A percentile compares a stretch with the other conserved stretches of the same genome.
Evolutionary conservation across 2,888 invertebrate species (phyloP).

Genomic region (Sepioteuthis lessoniana): DNA sequence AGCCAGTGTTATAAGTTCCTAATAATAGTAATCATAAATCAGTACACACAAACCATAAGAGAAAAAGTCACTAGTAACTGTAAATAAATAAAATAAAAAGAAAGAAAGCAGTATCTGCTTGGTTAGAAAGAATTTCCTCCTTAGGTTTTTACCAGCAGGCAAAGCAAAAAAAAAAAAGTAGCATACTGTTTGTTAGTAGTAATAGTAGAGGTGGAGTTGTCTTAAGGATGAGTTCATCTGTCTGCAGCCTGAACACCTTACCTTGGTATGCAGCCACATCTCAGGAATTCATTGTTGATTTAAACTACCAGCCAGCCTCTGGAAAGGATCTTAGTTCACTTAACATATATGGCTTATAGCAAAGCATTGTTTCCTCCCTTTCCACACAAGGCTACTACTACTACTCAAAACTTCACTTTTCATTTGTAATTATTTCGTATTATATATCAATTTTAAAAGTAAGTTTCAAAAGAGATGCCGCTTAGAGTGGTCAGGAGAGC

Average conservation of each 20-base stretch:
- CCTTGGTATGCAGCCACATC: slow-evolving; percentile 10
- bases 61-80: too few relatives aligned
- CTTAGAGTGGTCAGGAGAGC: too few relatives aligned
- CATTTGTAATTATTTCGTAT: not conserved
- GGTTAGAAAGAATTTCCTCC: not conserved
- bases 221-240: slow-evolving; percentile 16
- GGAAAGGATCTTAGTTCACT: not conserved
- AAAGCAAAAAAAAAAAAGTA: not conserved
- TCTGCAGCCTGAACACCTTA: slow-evolving; percentile 33
- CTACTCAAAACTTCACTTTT: not conserved
- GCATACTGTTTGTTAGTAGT: not conserved
- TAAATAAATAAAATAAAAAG: not conserved
- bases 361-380: not conserved
- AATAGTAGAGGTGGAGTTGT: not conserved
- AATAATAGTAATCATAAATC: too few relatives aligned
- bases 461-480: not conserved
- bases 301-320: not conserved
- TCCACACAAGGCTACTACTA: not conserved
- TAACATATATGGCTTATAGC: slow-evolving; percentile 33
- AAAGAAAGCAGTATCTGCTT: not conserved
- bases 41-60: too few relatives aligned
- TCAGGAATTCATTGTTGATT: slow-evolving; percentile 33
- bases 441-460: not conserved
- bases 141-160: slow-evolving; percentile 21
- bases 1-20: too few relatives aligned